Base-by-base conservation (phyloP, 2,113 vertebrate genomes). In the Carlito syrichta region DNA sequence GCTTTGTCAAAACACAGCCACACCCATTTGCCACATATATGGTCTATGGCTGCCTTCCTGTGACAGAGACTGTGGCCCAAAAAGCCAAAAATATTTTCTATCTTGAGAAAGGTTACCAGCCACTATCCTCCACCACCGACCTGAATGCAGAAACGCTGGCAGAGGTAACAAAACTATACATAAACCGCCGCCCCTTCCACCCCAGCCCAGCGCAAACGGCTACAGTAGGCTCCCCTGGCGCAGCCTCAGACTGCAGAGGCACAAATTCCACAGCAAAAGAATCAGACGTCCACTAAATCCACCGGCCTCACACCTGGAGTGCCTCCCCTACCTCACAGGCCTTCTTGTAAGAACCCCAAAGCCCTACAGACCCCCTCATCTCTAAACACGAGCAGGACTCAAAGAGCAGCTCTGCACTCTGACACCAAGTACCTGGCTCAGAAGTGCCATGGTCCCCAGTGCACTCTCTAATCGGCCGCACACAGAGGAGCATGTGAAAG, bases 121-220 rank as follows among this genome's bases (percentile, higher is more conserved):
- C 22, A 10, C 14, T 79, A 58, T 38, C 32, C 87, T n/a, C 25
- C 0, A 84, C 30, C 43, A 76, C 6, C 8, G n/a, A 9, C 83
- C 38, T 2, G 10, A 74, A 79, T 83, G 77, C 19, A 66, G 82
- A 87, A 96, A 95, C 76, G 71, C 89, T 48, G 32, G 81, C 62
- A 85, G 50, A 97, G 50, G 48, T 78, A 85, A 45, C 35, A 13
- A 23, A 77, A 38, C n/a, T n/a, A n/a, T n/a, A n/a, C n/a, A n/a
- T n/a, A n/a, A n/a, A n/a, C n/a, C n/a, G n/a, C n/a, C n/a, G n/a
- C n/a, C n/a, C n/a, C n/a, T n/a, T n/a, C n/a, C n/a, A n/a, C n/a
- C n/a, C n/a, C n/a, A n/a, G n/a, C n/a, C n/a, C n/a, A n/a, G n/a
- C n/a, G n/a, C n/a, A n/a, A n/a, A n/a, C 7, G 20, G 56, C 56